phyloP scores from a whole-genome alignment of 2,888 invertebrate genomes.

The Patella ulyssiponensis region DNA sequence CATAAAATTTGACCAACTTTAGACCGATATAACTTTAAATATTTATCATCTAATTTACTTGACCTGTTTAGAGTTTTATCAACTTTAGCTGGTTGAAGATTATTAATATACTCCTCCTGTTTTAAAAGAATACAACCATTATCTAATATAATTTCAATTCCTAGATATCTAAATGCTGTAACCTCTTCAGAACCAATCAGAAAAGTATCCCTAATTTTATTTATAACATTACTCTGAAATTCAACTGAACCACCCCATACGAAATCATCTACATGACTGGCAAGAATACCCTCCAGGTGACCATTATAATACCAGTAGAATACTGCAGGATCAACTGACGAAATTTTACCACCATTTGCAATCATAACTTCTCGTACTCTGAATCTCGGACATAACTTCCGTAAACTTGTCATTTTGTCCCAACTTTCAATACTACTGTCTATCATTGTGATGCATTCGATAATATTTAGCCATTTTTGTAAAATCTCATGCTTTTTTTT shows the following conservation, averaged over 20 bases:
- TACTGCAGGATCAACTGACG: slow-evolving; percentile 17
- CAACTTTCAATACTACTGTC: no score
- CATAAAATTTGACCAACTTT: slow-evolving; percentile 19
- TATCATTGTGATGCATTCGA: no score
- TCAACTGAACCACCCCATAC: slow-evolving; percentile 9
- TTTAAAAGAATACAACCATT: slow-evolving; percentile 2
- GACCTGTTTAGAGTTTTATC: background rate
- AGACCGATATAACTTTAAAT: background rate
- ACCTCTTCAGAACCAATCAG: slow-evolving; percentile 5
- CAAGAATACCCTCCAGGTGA: background rate
- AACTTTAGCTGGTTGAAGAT: background rate
- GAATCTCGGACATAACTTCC: no score
- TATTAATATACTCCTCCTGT: background rate
- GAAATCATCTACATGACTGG: slow-evolving; percentile 20
- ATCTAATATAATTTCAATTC: background rate
- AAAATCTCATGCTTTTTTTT: no score
- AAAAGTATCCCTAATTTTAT: slow-evolving; percentile 2
- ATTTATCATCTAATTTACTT: background rate
- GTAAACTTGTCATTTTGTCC: no score
- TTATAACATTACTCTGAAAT: background rate
- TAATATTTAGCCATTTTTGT: no score
- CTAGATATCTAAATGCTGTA: slow-evolving; percentile 6
- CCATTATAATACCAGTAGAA: slow-evolving; percentile 18
- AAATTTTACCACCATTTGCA: slow-evolving; percentile 7
- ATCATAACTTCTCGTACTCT: background rate